Evolutionary conservation across 2,113 vertebrate genomes (phyloP).

Genomic region (Rhinopomastus cyanomelas): DNA sequence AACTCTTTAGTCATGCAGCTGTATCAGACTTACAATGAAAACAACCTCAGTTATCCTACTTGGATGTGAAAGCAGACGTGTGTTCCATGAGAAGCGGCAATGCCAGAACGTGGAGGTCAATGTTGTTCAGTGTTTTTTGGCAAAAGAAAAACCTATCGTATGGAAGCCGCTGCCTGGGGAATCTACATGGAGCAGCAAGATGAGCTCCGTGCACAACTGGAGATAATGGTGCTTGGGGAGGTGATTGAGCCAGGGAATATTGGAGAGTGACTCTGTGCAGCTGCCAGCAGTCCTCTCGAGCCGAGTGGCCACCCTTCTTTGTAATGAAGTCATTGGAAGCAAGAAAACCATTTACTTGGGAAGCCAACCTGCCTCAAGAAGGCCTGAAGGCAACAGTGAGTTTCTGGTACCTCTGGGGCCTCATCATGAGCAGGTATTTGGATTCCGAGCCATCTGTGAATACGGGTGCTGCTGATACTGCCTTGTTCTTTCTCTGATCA

Average conservation of each 20-base stretch:
- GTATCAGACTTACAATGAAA: neutral
- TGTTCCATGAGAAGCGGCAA: slow-evolving; percentile 35
- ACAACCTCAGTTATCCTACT: slow-evolving; percentile 22
- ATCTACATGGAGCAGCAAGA: neutral
- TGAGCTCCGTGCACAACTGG: slow-evolving; percentile 18
- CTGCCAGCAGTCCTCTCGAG: slow-evolving; percentile 20
- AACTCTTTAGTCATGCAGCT: slow-evolving; percentile 38
- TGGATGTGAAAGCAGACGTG: slow-evolving; percentile 27
- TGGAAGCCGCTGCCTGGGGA: slow-evolving; percentile 60
- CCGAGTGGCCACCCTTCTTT: neutral
- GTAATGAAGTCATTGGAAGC: slow-evolving; percentile 9
- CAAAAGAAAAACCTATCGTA: neutral
- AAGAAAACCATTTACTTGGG: neutral
- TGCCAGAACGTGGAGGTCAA: slow-evolving; percentile 61
- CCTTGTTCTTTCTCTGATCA: accelerated
- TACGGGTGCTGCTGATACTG: neutral
- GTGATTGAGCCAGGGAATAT: slow-evolving; percentile 36
- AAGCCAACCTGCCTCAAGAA: neutral
- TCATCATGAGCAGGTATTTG: neutral
- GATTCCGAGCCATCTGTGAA: neutral
- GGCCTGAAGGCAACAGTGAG: neutral
- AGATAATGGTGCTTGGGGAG: slow-evolving; percentile 27
- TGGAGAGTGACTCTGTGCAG: neutral
- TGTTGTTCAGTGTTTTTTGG: slow-evolving; percentile 44
- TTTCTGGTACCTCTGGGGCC: neutral